Evolutionary conservation across 1,140 invertebrate genomes (phyloP).

Genomic region (Nephila pilipes): DNA sequence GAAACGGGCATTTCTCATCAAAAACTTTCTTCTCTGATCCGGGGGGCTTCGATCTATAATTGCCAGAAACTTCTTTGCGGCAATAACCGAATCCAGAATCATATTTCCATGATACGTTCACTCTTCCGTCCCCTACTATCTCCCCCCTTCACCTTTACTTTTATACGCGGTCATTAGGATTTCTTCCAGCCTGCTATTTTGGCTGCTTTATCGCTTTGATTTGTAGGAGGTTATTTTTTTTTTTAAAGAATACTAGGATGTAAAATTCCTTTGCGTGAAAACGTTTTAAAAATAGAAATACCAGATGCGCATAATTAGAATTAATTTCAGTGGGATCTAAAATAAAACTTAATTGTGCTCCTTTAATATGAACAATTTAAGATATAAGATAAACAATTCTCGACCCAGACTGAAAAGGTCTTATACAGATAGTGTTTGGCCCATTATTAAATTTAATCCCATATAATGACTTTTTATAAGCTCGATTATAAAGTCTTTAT

Average conservation of each 20-base stretch:
- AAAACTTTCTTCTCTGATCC: conserved; percentile 73
- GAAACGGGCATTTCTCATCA: conserved; percentile 71
- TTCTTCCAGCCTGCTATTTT: conserved; percentile 49
- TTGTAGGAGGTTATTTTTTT: not conserved
- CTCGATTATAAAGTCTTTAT: too few species aligned
- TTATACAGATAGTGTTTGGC: too few species aligned
- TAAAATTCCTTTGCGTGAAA: too few species aligned
- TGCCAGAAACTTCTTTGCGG: conserved; percentile 73
- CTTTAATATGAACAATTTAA: too few species aligned
- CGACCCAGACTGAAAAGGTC: too few species aligned
- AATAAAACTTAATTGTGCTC: too few species aligned
- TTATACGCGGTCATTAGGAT: conserved; percentile 57
- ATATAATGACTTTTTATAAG: too few species aligned
- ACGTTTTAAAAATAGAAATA: too few species aligned
- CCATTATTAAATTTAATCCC: too few species aligned
- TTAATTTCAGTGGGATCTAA: too few species aligned
- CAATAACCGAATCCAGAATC: conserved; percentile 74
- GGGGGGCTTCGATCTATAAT: conserved; percentile 75
- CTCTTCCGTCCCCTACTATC: not conserved
- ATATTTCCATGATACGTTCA: conserved; percentile 73
- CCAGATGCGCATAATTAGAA: too few species aligned
- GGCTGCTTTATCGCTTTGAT: conserved; percentile 48
- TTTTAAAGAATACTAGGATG: not conserved
- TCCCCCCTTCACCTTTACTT: not conserved
- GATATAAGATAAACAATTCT: too few species aligned